Base-by-base conservation (phyloP, 1,140 invertebrate species). In the Eriosoma lanigerum region DNA sequence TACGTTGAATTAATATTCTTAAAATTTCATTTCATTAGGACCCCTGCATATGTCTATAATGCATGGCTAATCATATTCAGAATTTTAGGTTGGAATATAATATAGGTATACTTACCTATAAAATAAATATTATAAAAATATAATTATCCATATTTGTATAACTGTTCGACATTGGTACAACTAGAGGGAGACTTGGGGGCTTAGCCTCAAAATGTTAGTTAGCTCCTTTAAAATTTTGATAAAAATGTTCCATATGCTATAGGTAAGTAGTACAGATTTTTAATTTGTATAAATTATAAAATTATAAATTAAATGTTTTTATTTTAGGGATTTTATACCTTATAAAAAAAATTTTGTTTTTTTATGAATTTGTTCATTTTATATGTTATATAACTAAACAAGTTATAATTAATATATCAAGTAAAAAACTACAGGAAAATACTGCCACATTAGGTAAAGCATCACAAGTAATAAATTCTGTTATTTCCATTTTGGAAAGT, bases 161-260 rank as follows among this genome's bases (percentile, higher is more conserved):
- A n/a, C n/a, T n/a, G n/a, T n/a, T n/a, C n/a, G n/a, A n/a, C n/a
- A n/a, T n/a, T n/a, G n/a, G n/a, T n/a, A n/a, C n/a, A n/a, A n/a
- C n/a, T n/a, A n/a, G n/a, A 72, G 68, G 50, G 48, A 48, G 29
- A 72, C 68, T 24, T 24, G 21, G n/a, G 50, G 68, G 68, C 17
- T 44, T 72, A 50, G 68, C 44, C 12, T 72, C 50, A 44, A 52
- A 72, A 44, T 19, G 50, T 50, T 44, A 72, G 29, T 26, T 72
- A 17, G 46, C 50, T 24, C 0, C 0, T n/a, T n/a, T n/a, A n/a
- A 72, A 29, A 48, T 72, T 17, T 5, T 26, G 46, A 50, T 21
- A 72, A 72, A 48, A 44, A 38, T 32, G 29, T 38, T 19, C 19
- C 60, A 64, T 17, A 64, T 64, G 29, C 60, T 64, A 29, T 32